Evolutionary conservation across 2,797 vertebrate species (phyloP).

Genomic region (Liparis tanakae): DNA sequence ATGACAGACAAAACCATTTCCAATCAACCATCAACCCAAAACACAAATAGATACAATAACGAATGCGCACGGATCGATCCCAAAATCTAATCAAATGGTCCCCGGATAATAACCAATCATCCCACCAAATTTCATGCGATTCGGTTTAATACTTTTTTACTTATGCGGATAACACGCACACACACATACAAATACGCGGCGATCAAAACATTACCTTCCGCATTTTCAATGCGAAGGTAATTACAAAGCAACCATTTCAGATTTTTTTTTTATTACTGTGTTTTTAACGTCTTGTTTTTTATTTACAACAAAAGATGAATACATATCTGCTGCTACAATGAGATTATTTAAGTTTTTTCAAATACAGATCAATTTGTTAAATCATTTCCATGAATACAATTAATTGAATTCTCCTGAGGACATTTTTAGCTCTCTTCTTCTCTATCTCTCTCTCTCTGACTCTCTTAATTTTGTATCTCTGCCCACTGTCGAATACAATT

Average conservation of each 20-base stretch:
- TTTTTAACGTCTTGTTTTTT: neutral
- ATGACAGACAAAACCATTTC: no score
- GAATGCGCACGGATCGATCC: no score
- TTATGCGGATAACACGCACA: no score
- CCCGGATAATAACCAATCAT: no score
- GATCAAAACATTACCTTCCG: no score
- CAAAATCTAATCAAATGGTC: no score
- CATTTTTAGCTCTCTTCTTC: neutral
- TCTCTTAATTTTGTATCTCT: neutral
- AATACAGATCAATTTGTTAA: neutral
- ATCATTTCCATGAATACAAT: neutral
- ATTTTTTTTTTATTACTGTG: neutral
- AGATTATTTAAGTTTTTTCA: neutral
- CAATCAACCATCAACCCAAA: no score
- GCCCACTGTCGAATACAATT: neutral
- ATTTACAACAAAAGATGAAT: neutral
- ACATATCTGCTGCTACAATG: neutral
- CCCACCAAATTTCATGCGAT: no score
- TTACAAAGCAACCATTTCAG: neutral
- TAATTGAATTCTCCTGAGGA: neutral
- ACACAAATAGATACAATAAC: no score
- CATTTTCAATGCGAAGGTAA: no score
- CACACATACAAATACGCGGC: no score
- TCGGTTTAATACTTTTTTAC: no score
- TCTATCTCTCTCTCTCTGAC: neutral